These are phyloP conservation scores for Anas flavirostris DNA, from an alignment of 2,797 vertebrate species.

Conservation along the genomic window DNA sequence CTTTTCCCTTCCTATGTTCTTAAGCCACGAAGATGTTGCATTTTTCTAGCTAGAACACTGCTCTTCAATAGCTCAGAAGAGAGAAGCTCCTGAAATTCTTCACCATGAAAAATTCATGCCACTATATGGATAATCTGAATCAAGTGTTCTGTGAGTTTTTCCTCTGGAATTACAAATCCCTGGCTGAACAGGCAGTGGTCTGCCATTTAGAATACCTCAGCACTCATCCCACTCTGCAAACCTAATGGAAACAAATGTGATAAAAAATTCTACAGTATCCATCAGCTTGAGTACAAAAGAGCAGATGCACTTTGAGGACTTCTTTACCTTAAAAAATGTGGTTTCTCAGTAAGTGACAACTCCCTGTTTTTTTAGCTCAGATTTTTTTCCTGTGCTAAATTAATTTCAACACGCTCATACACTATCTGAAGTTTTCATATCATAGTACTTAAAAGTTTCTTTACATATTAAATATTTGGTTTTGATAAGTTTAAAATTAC, in stretches of 20 bases:
- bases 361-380: neutral
- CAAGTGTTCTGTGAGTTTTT: neutral
- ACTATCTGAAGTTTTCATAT: neutral
- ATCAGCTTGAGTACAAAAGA: neutral
- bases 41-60: neutral
- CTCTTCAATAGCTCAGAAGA: neutral
- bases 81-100: neutral
- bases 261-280: neutral
- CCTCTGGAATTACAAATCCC: neutral
- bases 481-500: neutral
- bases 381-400: neutral
- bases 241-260: neutral
- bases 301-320: neutral
- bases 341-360: neutral
- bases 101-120: neutral
- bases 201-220: neutral
- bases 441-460: neutral
- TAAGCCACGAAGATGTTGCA: neutral
- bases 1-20: neutral
- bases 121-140: neutral
- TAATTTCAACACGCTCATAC: neutral
- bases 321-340: neutral
- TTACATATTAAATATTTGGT: neutral
- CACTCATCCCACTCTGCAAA: neutral
- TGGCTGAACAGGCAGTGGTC: neutral